Evolutionary conservation across 2,888 invertebrate species (phyloP), one percentile per base, ranked within the genome.

Genomic region (Gisinianus flammeolus): DNA sequence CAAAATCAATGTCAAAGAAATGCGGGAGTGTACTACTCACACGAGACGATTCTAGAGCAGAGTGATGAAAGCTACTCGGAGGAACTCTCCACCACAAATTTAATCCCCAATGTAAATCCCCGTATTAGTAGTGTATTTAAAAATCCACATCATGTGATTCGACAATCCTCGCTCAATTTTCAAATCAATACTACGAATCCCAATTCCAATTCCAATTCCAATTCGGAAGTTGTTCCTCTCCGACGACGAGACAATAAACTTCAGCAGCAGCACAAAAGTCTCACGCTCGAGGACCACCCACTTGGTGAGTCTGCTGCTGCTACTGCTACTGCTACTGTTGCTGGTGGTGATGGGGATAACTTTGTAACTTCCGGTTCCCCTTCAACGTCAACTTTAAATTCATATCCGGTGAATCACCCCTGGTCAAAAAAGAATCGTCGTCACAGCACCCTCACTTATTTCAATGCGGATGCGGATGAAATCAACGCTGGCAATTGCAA

Each of bases 401-500:
- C 3, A 3, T 22, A 58, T 58, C 58, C 1, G 10, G 10, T 24
- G 2, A 24, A 10, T 8, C 58, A 19, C 10, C 72, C 1, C 22
- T 58, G 44, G 79, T 66, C 78, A 1, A 19, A 67, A n/a, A 67
- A 31, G 56, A 83, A 81, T 70, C 76, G 83, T 26, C 68, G 84
- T 24, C 83, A 82, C 69, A 79, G 79, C 72, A 84, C 83, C 0
- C 71, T 83, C 28, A 81, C 82, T 54, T 83, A 84, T 28, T 83
- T 81, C 78, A 84, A 82, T 62, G 79, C 82, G 35, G 83, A 84
- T 80, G 84, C 84, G 10, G 84, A 83, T 76, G 82, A 80, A 24
- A 80, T 83, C n/a, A 35, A 56, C 28, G 44, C n/a, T 33, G 44
- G 62, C 10, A 35, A 30, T 19, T 10, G 44, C 26, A 64, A 5